Evolutionary conservation across 37 sponge, comb jelly and placozoan species (phyloP).

Genomic region (Geodia barretti): DNA sequence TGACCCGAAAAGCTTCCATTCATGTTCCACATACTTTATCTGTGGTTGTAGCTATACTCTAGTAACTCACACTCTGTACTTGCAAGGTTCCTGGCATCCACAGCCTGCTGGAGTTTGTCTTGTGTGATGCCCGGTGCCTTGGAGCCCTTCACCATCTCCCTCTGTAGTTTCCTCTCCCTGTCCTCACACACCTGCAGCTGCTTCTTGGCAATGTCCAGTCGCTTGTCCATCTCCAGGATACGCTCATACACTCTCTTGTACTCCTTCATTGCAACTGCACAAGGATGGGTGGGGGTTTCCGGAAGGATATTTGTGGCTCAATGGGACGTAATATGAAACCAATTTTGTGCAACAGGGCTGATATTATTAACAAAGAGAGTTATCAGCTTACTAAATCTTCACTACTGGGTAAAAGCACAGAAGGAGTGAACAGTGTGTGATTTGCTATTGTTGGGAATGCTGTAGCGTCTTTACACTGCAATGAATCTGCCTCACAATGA

Average conservation of each 20-base stretch:
- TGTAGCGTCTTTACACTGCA: too few species aligned
- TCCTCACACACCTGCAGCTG: conserved; percentile 62
- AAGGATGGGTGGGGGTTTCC: not conserved
- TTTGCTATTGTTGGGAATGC: not conserved
- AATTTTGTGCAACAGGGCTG: not conserved
- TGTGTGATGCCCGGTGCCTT: conserved; percentile 35
- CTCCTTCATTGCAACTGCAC: conserved; percentile 62
- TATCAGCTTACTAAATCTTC: not conserved
- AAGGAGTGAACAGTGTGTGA: not conserved
- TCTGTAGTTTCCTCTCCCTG: conserved; percentile 71
- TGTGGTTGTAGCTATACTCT: too few species aligned
- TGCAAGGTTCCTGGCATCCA: conserved; percentile 40
- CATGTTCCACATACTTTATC: too few species aligned
- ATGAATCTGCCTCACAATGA: too few species aligned
- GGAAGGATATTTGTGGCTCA: not conserved
- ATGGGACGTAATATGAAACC: not conserved
- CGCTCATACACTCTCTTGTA: conserved; percentile 75
- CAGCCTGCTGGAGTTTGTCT: conserved; percentile 43
- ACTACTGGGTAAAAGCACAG: not conserved
- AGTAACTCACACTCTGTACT: conserved; percentile 66
- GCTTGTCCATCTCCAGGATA: conserved; percentile 77
- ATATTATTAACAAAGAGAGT: too few species aligned
- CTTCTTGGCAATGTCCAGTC: conserved; percentile 62
- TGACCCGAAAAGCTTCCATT: too few species aligned
- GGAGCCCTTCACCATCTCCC: conserved; percentile 64